These are phyloP conservation scores for Tachycineta bicolor DNA, from an alignment of 2,113 vertebrate genomes.

Conservation along the genomic window DNA sequence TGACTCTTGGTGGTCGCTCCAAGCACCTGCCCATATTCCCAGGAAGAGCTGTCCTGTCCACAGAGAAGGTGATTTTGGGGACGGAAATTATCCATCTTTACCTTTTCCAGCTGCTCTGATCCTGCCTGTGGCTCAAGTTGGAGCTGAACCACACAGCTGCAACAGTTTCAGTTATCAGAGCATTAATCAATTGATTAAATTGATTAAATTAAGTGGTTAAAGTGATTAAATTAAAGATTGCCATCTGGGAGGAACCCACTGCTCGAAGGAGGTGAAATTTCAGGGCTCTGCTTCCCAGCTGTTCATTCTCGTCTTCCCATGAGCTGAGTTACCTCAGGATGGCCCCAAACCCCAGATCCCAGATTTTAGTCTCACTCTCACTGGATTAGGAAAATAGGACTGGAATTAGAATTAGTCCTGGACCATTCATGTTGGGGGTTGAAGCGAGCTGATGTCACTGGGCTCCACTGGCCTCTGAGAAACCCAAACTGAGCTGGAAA, in stretches of 20 bases:
- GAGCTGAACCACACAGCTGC: background rate
- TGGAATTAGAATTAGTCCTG: background rate
- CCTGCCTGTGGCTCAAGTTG: background rate
- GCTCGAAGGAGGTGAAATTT: background rate
- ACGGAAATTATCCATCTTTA: rapidly evolving
- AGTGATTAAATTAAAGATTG: background rate
- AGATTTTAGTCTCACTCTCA: background rate
- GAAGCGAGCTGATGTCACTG: rapidly evolving
- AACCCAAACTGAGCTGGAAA: background rate
- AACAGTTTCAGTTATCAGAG: background rate
- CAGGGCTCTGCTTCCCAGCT: background rate
- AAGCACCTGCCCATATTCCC: background rate
- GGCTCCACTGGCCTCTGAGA: rapidly evolving
- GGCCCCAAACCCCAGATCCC: background rate
- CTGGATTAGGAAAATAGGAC: background rate
- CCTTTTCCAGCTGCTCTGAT: background rate
- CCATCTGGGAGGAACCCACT: background rate
- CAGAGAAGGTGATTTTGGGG: background rate
- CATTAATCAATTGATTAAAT: background rate
- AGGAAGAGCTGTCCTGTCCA: background rate
- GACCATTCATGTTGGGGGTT: rapidly evolving
- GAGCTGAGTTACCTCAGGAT: background rate
- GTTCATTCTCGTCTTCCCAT: background rate
- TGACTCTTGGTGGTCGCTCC: background rate
- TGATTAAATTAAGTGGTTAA: background rate